Evolutionary conservation across 2,888 invertebrate genomes (phyloP), one percentile per base, ranked within the genome.

Genomic region (Diarsia dahlii): DNA sequence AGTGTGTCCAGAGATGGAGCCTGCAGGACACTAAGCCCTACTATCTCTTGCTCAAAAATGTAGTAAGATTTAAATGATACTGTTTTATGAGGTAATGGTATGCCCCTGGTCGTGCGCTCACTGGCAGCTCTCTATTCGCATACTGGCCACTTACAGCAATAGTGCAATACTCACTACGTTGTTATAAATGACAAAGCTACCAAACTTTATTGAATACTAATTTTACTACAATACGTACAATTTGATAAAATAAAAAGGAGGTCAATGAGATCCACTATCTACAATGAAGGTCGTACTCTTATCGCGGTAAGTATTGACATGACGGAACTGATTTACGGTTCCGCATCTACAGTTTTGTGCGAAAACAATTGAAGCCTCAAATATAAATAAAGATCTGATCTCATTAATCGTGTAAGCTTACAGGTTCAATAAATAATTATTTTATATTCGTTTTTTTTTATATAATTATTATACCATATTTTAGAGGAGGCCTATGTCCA

Each of bases 211-310:
- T 28, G 6, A 23, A 56, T 52, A 60, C 15, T 9, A 50, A 62
- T 65, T 63, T 60, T 62, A 72, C 56, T 63, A 70, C 48, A 65
- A 58, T 66, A 15, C n/a, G 34, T 48, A 65, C n/a, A 78, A 82
- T 60, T 77, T 66, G 62, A 78, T 76, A 78, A 75, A 63, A 77
- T 64, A 64, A 77, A 67, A 83, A 73, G 67, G 71, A 80, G 84
- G 84, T 70, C 84, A 86, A 63, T 74, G 71, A 76, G 77, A 78
- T 74, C 65, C 69, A 76, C 77, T 74, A 84, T 80, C 86, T 74
- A 48, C 56, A 66, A 46, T 60, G 80, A 84, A 84, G 84, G 86
- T 73, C 84, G 66, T 66, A 71, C 60, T 66, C 62, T 84, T 86
- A 84, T 84, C 86, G 15, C 18, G 50, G 60, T 81, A 83, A 23